A percentile compares a stretch with the other conserved stretches of the same genome.
Conservation (phyloP, 2,888 invertebrate species). For the Hemicrepidius hirtus region DNA sequence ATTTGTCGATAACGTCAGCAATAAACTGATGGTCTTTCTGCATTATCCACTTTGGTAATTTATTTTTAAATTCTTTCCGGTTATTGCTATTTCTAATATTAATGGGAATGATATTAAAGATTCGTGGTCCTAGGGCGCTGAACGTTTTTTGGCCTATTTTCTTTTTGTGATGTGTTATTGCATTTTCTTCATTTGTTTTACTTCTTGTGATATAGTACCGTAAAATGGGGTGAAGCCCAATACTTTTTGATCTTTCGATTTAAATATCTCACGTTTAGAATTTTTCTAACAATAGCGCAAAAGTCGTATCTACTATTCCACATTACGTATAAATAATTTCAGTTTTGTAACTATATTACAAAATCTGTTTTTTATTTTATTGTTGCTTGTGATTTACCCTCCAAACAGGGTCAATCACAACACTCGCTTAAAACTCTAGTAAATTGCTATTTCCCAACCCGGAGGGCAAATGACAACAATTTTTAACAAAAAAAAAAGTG, state of each 20-base stretch:
- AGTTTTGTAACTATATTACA: conserved; percentile 4
- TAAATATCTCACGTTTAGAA: conserved; percentile 7
- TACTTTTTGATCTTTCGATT: conserved; percentile 3
- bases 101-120: no score
- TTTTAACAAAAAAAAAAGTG: conserved; percentile 9
- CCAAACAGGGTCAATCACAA: background rate
- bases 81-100: no score
- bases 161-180: no score
- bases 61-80: no score
- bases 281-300: conserved; percentile 6
- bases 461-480: conserved; percentile 6
- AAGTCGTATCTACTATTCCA: conserved; percentile 7
- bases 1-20: no score
- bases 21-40: no score
- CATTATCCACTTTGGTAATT: no score
- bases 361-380: background rate
- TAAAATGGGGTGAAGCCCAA: no score
- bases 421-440: conserved; percentile 2
- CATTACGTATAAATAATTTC: background rate
- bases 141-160: no score
- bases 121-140: no score
- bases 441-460: conserved; percentile 6
- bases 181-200: no score
- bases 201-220: no score
- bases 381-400: background rate